A percentile compares a stretch with the other conserved stretches of the same genome.
Evolutionary conservation across 2,113 vertebrate species (phyloP).

Genomic region (Anthoscopus minutus): DNA sequence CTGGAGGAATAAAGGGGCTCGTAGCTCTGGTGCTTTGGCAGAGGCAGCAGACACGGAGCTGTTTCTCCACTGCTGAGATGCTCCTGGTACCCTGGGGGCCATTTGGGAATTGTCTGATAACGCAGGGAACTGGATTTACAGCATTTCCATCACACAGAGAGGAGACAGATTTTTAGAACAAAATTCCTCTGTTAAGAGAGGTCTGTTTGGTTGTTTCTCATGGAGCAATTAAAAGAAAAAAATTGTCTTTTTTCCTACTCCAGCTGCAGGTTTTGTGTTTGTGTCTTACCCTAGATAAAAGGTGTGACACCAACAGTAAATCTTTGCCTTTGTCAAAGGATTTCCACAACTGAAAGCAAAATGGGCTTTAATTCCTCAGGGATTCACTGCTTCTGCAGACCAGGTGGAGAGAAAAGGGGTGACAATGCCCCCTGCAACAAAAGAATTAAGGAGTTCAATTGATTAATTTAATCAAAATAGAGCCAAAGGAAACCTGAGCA

Average conservation of each 20-base stretch:
- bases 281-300: neutral
- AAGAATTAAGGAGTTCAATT: neutral
- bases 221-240: neutral
- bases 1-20: neutral
- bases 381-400: neutral
- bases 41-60: fast-evolving
- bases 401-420: neutral
- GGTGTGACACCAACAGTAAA: neutral
- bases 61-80: neutral
- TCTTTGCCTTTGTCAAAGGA: neutral
- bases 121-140: neutral
- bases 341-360: neutral
- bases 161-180: neutral
- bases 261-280: neutral
- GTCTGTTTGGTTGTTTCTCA: neutral
- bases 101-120: neutral
- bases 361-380: neutral
- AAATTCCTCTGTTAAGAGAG: neutral
- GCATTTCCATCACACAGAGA: neutral
- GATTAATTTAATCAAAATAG: slow-evolving; percentile 7
- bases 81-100: neutral
- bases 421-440: neutral
- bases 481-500: neutral
- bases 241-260: neutral
- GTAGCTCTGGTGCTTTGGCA: neutral